Evolutionary conservation across 2,797 vertebrate species (phyloP).

Genomic region (Acipenser oxyrinchus): DNA sequence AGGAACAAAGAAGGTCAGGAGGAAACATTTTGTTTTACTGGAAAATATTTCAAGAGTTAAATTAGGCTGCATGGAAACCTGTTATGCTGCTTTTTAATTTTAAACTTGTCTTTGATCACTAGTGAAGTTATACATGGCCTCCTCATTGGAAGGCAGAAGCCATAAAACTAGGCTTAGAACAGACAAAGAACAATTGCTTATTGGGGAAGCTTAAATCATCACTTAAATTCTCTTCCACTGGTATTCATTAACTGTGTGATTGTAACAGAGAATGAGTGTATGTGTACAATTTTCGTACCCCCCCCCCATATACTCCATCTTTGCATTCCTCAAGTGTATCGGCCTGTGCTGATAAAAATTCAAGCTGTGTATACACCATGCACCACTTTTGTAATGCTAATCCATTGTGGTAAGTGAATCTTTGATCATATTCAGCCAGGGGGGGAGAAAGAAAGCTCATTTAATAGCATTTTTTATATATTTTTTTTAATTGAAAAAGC

Average conservation of each 20-base stretch:
- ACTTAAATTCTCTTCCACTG: too few species aligned
- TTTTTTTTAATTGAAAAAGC: conserved; percentile 6
- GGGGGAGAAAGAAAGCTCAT: conserved; percentile 63
- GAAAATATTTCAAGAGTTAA: background rate
- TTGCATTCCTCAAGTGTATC: too few species aligned
- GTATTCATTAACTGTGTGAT: too few species aligned
- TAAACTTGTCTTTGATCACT: background rate
- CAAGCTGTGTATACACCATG: conserved; percentile 22
- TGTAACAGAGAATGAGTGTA: too few species aligned
- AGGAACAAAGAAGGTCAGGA: background rate
- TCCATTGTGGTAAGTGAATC: conserved; percentile 70
- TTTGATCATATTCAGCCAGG: conserved; percentile 80
- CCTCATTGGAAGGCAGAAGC: background rate
- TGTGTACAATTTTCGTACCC: too few species aligned
- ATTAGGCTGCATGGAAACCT: background rate
- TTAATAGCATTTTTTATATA: conserved; percentile 39
- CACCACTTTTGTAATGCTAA: conserved; percentile 78
- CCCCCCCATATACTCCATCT: too few species aligned
- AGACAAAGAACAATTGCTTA: background rate
- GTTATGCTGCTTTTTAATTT: background rate
- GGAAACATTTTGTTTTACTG: background rate
- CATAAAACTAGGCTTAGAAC: background rate
- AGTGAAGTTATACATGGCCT: background rate
- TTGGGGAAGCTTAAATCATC: too few species aligned
- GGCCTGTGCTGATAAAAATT: too few species aligned